Evolutionary conservation across 2,113 vertebrate species (phyloP).

Genomic region (Myrmecophaga tridactyla): DNA sequence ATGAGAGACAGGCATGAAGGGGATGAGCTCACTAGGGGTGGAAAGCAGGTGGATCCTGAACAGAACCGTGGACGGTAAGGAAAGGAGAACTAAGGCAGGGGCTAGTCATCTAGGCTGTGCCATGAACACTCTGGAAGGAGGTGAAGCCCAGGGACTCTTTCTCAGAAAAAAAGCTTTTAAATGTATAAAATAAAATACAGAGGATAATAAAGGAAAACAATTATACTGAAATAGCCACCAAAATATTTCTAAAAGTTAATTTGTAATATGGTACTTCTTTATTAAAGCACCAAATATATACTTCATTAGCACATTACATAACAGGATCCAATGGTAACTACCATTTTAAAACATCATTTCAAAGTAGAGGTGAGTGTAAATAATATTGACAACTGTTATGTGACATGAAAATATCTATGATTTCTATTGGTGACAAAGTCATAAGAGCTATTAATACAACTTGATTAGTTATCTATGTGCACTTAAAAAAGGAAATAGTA

Average conservation of each 20-base stretch:
- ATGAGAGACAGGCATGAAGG: accelerated
- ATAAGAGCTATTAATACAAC: background rate
- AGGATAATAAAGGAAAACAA: background rate
- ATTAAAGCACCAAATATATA: no score
- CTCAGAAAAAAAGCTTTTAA: background rate
- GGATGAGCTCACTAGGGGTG: background rate
- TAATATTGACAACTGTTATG: background rate
- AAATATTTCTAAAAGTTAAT: background rate
- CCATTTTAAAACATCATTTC: no score
- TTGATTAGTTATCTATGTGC: background rate
- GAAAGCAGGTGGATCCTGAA: background rate
- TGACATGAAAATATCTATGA: background rate
- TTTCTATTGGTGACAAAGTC: background rate
- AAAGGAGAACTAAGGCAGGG: background rate
- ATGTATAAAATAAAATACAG: background rate
- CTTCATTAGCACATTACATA: background rate
- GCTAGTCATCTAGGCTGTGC: accelerated
- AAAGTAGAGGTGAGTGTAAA: background rate
- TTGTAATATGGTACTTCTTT: background rate
- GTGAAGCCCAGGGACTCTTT: background rate
- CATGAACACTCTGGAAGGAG: background rate
- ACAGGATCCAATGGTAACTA: background rate
- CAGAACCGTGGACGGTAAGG: background rate
- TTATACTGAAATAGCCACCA: background rate
- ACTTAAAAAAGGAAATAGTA: background rate